These are phyloP conservation scores for Cataglyphis cursor DNA, from an alignment of 2,888 invertebrate species.

Conservation along the genomic window DNA sequence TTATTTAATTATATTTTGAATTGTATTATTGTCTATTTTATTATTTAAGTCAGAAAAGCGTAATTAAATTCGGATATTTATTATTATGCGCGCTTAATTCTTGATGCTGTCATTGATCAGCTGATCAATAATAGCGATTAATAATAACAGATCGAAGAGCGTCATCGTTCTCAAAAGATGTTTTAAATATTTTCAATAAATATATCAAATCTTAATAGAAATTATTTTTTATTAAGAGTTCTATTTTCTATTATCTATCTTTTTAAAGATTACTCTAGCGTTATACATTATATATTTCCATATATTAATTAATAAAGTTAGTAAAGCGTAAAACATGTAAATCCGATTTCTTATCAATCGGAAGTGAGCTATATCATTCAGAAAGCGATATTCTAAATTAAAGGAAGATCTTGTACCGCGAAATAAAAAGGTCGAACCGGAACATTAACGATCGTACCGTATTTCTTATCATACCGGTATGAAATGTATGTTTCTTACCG, in stretches of 20 bases:
- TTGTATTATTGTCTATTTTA: not conserved
- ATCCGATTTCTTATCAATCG: not conserved
- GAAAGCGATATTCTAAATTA: not conserved
- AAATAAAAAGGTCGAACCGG: conserved; percentile 63
- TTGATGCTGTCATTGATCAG: not conserved
- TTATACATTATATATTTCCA: not conserved
- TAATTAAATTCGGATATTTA: conserved; percentile 69
- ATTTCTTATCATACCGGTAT: conserved; percentile 73
- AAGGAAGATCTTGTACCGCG: conserved; percentile 47
- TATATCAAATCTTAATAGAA: not conserved
- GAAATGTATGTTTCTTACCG: conserved; percentile 60
- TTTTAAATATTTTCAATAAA: not conserved
- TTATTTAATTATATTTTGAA: not conserved
- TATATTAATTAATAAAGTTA: not conserved
- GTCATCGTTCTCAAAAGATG: conserved; percentile 16
- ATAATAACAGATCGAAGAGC: not conserved
- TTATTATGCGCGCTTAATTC: conserved; percentile 16
- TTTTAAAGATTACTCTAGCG: not conserved
- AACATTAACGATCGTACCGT: conserved; percentile 70
- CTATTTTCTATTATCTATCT: not conserved
- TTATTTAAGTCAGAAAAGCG: not conserved
- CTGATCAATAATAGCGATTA: not conserved
- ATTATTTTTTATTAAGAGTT: not conserved
- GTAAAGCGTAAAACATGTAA: not conserved
- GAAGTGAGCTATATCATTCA: not conserved